A percentile compares a stretch with the other conserved stretches of the same genome.
Conservation (phyloP, 2,888 invertebrate species). For the Saturnia japonica region DNA sequence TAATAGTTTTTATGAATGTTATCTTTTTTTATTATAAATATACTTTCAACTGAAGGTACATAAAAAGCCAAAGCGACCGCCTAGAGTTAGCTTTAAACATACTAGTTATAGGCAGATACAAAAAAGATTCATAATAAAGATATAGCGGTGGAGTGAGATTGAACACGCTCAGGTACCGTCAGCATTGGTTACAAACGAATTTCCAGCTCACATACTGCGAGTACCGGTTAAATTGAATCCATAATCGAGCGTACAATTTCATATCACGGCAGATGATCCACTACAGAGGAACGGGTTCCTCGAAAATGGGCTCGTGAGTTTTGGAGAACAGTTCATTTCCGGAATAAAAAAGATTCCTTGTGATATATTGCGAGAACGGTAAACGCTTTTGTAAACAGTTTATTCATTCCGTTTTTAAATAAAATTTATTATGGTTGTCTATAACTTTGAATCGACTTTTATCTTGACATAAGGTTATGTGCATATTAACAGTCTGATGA, state of each 20-base stretch:
- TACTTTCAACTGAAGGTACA: too few relatives aligned
- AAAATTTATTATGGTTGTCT: neutral
- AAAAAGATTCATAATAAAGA: slow-evolving; percentile 4
- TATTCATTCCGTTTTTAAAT: neutral
- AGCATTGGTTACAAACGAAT: neutral
- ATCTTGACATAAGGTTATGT: too few relatives aligned
- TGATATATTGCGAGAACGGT: neutral
- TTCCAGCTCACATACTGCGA: slow-evolving; percentile 1
- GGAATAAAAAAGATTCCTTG: neutral
- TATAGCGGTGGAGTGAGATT: neutral
- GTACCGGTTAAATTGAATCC: slow-evolving; percentile 8
- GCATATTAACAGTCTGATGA: too few relatives aligned
- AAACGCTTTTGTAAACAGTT: neutral
- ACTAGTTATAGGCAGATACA: neutral
- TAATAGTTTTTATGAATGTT: too few relatives aligned
- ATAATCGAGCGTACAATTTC: neutral
- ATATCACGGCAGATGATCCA: slow-evolving; percentile 5
- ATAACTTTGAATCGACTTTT: too few relatives aligned
- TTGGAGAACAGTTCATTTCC: slow-evolving; percentile 3
- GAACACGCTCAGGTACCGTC: neutral
- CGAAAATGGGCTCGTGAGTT: slow-evolving; percentile 1
- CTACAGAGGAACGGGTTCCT: neutral
- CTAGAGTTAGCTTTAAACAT: too few relatives aligned
- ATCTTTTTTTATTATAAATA: too few relatives aligned
- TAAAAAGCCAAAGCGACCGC: too few relatives aligned